Conservation (phyloP, 2,888 invertebrate genomes). For the Clostera curtula region DNA sequence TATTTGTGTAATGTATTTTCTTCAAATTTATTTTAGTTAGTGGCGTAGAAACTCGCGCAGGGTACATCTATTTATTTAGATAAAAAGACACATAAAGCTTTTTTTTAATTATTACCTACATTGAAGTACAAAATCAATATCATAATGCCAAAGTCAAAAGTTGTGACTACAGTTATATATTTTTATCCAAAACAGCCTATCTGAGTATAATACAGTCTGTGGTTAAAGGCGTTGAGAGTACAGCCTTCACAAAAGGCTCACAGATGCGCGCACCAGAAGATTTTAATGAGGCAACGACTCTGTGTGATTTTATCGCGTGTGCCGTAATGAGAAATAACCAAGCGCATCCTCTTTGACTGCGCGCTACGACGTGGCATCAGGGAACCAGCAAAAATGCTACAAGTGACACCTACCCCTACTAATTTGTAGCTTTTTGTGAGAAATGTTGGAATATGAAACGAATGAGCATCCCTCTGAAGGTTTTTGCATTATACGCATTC, state of each 20-base stretch:
- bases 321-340: slow-evolving; percentile 73
- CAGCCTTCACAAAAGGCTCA: slow-evolving; percentile 70
- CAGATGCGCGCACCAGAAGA: slow-evolving; percentile 74
- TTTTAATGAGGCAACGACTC: slow-evolving; percentile 75
- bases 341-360: slow-evolving; percentile 69
- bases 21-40: too few relatives aligned
- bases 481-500: too few relatives aligned
- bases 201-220: too few relatives aligned
- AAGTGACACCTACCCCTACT: slow-evolving; percentile 35
- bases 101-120: too few relatives aligned
- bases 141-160: too few relatives aligned
- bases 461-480: slow-evolving; percentile 7
- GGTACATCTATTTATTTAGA: too few relatives aligned
- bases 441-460: slow-evolving; percentile 9
- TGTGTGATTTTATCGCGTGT: slow-evolving; percentile 73
- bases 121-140: too few relatives aligned
- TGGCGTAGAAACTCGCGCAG: too few relatives aligned
- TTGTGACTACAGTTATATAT: too few relatives aligned
- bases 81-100: too few relatives aligned
- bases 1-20: too few relatives aligned
- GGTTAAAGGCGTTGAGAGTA: slow-evolving; percentile 69
- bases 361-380: slow-evolving; percentile 42
- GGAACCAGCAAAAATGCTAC: slow-evolving; percentile 51
- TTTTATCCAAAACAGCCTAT: too few relatives aligned
- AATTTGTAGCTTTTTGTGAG: slow-evolving; percentile 23